A percentile compares a stretch with the other conserved stretches of the same genome.
These are phyloP conservation scores for Amniataba percoides DNA, from an alignment of 2,797 vertebrate genomes.

Conservation along the genomic window DNA sequence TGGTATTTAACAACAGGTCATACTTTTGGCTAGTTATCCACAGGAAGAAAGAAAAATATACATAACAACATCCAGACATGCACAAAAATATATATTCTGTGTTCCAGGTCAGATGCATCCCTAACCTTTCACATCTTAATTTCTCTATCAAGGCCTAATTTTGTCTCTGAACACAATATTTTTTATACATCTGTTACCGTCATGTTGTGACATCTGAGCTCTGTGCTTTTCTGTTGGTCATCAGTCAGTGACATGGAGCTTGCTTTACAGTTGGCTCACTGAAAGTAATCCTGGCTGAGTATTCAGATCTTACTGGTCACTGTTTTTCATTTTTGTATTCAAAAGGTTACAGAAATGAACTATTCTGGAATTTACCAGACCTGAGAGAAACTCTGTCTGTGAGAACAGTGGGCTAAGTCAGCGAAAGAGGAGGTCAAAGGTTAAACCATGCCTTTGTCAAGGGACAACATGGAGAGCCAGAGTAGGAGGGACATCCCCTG, in stretches of 20 bases:
- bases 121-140: background rate
- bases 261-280: background rate
- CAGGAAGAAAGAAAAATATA: too few relatives aligned
- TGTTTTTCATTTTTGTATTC: too few relatives aligned
- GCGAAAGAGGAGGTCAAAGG: conserved; percentile 53
- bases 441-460: conserved; percentile 44
- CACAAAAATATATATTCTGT: too few relatives aligned
- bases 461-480: too few relatives aligned
- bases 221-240: background rate
- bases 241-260: too few relatives aligned
- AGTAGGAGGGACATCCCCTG: conserved; percentile 1
- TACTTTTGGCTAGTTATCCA: too few relatives aligned
- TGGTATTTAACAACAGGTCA: background rate
- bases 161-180: background rate
- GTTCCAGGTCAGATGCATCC: background rate
- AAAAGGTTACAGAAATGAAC: background rate
- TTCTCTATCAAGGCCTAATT: background rate
- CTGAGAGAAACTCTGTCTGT: background rate
- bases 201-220: background rate
- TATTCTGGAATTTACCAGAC: background rate
- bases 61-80: background rate
- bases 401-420: conserved; percentile 26
- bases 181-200: too few relatives aligned
- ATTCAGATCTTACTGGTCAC: too few relatives aligned
- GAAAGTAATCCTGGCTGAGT: too few relatives aligned